Base-by-base conservation (phyloP, 2,888 invertebrate genomes). In the Congeria kusceri region DNA sequence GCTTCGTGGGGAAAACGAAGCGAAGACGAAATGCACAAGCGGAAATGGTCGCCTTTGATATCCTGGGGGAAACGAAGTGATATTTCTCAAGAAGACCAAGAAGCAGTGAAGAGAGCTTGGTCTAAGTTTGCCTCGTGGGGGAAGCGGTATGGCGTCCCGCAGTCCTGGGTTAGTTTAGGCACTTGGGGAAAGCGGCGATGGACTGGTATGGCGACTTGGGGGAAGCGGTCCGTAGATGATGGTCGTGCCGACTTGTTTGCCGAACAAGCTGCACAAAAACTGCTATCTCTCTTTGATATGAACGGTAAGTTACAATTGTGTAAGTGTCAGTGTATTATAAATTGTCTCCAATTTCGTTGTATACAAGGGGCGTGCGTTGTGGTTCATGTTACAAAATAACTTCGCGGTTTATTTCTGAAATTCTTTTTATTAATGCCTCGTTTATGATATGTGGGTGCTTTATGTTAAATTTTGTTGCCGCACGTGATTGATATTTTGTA, bases 151-250 rank as follows among this genome's bases (percentile, higher is more conserved):
- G 29, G 69, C 27, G 66, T 53, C 29, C 73, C 70, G 20, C 56
- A 64, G 28, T 58, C 65, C 25, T 78, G 75, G 82, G 53, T 47
- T 1, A 65, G 49, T 13, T 69, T 80, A 53, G 73, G 72, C 18
- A 69, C 70, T 23, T 80, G 82, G 75, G 82, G 84, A 5, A 84
- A 84, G 63, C 65, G 85, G 20, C 70, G 70, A 28, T 85, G 85
- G 85, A 49, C 74, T 0, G 80, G 83, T 0, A 59, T 85, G 11
- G 73, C 75, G 2, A 80, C 80, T 5, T 85, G 85, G 85, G 85
- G 85, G 25, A 85, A 83, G 72, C 78, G 85, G 15, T 78, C 77
- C 9, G 68, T 27, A 2, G 47, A 27, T 13, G 29, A 20, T 5
- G 25, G 13, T 15, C 57, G 47, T 9, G 46, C 28, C 11, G 46